These are phyloP conservation scores for Sinodicranocentrus sp. DNA, from an alignment of 2,888 invertebrate genomes.

Conservation along the genomic window DNA sequence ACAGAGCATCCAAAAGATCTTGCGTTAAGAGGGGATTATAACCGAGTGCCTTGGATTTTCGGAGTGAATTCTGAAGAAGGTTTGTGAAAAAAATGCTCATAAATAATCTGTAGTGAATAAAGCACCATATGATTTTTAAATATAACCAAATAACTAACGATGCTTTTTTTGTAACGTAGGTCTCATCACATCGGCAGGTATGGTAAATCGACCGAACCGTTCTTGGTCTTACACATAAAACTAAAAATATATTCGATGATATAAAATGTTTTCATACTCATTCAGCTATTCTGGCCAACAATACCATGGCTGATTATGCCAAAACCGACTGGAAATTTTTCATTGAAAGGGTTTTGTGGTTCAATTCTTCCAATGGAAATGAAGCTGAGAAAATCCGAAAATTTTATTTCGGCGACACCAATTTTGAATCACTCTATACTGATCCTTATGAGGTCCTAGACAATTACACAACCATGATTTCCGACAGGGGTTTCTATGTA, in stretches of 20 bases:
- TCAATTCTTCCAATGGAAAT: constrained; percentile 27
- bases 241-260: too few species aligned
- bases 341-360: constrained; percentile 60
- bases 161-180: constrained; percentile 59
- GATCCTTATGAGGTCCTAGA: constrained; percentile 63
- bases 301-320: constrained; percentile 61
- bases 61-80: constrained; percentile 61
- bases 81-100: too few species aligned
- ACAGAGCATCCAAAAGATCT: constrained; percentile 51
- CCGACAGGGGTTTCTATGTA: constrained; percentile 63
- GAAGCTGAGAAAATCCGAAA: constrained; percentile 60
- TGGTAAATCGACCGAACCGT: neutral
- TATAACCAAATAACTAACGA: too few species aligned
- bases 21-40: constrained; percentile 46
- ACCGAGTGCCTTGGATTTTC: constrained; percentile 50
- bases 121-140: too few species aligned
- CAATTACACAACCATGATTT: constrained; percentile 69
- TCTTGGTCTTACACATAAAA: neutral
- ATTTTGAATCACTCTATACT: neutral
- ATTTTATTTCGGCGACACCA: constrained; percentile 62
- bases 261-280: too few species aligned
- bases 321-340: constrained; percentile 66
- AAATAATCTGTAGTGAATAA: too few species aligned
- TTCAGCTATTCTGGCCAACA: constrained; percentile 64
- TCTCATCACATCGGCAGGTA: constrained; percentile 64